Evolutionary conservation across 2,888 invertebrate species (phyloP), one percentile per base, ranked within the genome.

Genomic region (Drosophila percnosoma): DNA sequence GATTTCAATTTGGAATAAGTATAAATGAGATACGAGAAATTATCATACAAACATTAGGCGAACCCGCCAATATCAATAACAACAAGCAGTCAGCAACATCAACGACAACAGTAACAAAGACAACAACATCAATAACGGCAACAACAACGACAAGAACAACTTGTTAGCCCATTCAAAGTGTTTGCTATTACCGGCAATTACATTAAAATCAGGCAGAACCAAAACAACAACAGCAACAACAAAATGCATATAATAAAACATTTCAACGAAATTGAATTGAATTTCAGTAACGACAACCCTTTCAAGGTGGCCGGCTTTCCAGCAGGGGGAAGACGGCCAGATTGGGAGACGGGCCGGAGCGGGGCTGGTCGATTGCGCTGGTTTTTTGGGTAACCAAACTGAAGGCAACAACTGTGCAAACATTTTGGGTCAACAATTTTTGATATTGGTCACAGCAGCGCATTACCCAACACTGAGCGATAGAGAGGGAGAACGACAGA

Each of bases 221-320:
- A 72, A 49, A 61, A 34, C 53, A 57, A 62, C 71, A 75, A 65
- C 59, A 45, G 34, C 62, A 69, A 61, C 71, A 73, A 72, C 78
- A 69, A 80, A 71, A 78, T 78, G 70, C 72, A 73, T 76, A 72
- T 74, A 77, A 84, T 80, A 80, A 85, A 80, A 85, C 85, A 84
- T 82, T 84, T 79, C 75, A 80, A 73, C 75, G 76, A 78, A 85
- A 84, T 84, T 84, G 78, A 84, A 84, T 84, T 80, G 80, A 71
- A 73, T 65, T 81, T 71, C 70, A 68, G 70, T 71, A 71, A 82
- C 82, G 68, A 69, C 73, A 81, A 82, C 81, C 82, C 81, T 82
- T 83, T 78, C 81, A 80, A 81, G 79, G 80, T 74, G 63, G 58
- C 48, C 36, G 52, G 42, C 40, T 42, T 21, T 40, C 53, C 36